Evolutionary conservation across 2,113 vertebrate genomes (phyloP), one percentile per base, ranked within the genome.

Genomic region (Nycticorax nycticorax): DNA sequence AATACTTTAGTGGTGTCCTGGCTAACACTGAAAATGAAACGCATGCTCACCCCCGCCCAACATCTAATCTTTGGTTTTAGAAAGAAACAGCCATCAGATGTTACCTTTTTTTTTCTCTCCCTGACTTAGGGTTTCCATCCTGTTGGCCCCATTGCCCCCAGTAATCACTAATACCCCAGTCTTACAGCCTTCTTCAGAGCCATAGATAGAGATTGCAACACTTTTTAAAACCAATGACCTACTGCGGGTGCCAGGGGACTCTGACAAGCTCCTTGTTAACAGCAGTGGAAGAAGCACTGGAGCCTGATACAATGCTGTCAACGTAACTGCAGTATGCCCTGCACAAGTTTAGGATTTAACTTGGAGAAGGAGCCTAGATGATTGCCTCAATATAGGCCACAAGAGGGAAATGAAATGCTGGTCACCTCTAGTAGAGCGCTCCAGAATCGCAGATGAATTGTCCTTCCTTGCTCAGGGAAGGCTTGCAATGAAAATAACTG

Each of bases 391-490:
- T 87, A 76, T 27, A 72, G 77, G 48, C 35, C 76, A 78, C 76
- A 81, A 86, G 43, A 84, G 47, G 20, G 64, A 93, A 92, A 78
- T 47, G 9, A 89, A 91, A 89, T 81, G 59, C 73, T 95, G 48
- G 43, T 75, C 72, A 75, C 21, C 59, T 92, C 62, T 64, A 53
- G 53, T 89, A 82, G 87, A 94, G 66, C 27, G 23, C 45, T 94
- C 21, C n/a, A 84, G 73, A 93, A 63, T 86, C 66, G 63, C 48
- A 57, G 68, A 81, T 52, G 76, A 93, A 4, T 85, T 82, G 41
- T 86, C 80, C 66, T 92, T 87, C 62, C 73, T 94, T 79, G 33
- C 32, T 95, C 28, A 63, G 91, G 35, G 33, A 93, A 91, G 87
- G 47, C 21, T 64, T 85, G 37, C 33, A 60, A 24, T 50, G 57